These are phyloP conservation scores for Drosophila merina DNA, from an alignment of 2,888 invertebrate species.

Conservation along the genomic window DNA sequence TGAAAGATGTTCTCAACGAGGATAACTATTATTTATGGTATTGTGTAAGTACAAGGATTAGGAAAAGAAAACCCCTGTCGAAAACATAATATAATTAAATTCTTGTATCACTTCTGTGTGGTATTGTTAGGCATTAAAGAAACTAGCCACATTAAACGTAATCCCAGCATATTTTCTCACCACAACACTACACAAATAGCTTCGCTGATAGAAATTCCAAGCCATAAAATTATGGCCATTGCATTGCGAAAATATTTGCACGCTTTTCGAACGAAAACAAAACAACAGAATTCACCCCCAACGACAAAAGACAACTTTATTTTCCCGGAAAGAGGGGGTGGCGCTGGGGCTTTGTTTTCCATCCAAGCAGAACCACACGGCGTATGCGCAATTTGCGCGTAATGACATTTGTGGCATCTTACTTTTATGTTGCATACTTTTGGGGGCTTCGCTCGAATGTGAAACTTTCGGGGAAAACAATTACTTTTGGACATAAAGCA, in stretches of 20 bases:
- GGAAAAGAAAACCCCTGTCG: too few relatives aligned
- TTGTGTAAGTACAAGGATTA: too few relatives aligned
- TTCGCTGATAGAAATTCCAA: background rate
- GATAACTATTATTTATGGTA: background rate
- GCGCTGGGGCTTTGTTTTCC: conserved; percentile 4
- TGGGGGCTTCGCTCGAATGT: conserved; percentile 1
- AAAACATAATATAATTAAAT: background rate
- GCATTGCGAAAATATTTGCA: conserved; percentile 17
- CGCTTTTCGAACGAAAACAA: conserved; percentile 5
- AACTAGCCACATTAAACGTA: background rate
- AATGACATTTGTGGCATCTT: conserved; percentile 32
- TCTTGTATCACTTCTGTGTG: background rate
- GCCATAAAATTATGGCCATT: conserved; percentile 14
- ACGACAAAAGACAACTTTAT: conserved; percentile 14
- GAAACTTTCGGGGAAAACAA: conserved; percentile 14
- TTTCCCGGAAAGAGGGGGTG: background rate
- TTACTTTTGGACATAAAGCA: background rate
- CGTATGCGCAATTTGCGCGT: conserved; percentile 36
- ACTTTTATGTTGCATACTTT: conserved; percentile 31
- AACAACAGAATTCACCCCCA: background rate
- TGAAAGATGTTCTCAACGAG: background rate
- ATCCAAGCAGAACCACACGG: conserved; percentile 7
- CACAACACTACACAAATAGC: background rate
- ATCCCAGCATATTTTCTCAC: background rate
- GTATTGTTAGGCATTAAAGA: background rate